Evolutionary conservation across 2,113 vertebrate genomes (phyloP).

Genomic region (Rhineura floridana): DNA sequence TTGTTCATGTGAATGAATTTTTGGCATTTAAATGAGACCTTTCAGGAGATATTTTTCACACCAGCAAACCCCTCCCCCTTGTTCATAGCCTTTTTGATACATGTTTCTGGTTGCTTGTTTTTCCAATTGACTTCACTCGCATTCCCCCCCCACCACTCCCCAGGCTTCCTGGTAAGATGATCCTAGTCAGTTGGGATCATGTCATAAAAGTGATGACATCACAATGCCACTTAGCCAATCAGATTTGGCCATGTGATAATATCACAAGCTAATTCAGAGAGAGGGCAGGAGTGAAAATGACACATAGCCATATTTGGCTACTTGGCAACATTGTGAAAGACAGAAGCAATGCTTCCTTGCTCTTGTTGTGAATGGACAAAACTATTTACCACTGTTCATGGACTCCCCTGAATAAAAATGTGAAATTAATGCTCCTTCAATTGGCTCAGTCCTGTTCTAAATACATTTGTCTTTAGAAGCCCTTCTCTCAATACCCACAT

Average conservation of each 20-base stretch:
- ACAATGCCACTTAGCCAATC: background rate
- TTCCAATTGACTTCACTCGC: background rate
- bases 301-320: background rate
- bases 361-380: background rate
- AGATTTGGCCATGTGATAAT: background rate
- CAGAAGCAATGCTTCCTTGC: background rate
- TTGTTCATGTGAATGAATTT: background rate
- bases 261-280: background rate
- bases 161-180: background rate
- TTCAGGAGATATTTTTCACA: too few relatives aligned
- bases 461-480: too few relatives aligned
- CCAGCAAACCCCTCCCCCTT: too few relatives aligned
- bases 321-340: background rate
- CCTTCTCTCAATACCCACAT: too few relatives aligned
- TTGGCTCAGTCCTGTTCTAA: background rate
- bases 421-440: background rate
- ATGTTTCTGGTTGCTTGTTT: background rate
- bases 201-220: background rate
- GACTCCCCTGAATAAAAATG: background rate
- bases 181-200: background rate
- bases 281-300: background rate
- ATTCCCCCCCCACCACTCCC: background rate
- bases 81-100: background rate
- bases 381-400: background rate
- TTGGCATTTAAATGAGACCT: background rate